Percentiles rank a stretch among this genome's conserved stretches.
phyloP scores from a whole-genome alignment of 1,140 invertebrate species.

The Zaprionus gabonicus region DNA sequence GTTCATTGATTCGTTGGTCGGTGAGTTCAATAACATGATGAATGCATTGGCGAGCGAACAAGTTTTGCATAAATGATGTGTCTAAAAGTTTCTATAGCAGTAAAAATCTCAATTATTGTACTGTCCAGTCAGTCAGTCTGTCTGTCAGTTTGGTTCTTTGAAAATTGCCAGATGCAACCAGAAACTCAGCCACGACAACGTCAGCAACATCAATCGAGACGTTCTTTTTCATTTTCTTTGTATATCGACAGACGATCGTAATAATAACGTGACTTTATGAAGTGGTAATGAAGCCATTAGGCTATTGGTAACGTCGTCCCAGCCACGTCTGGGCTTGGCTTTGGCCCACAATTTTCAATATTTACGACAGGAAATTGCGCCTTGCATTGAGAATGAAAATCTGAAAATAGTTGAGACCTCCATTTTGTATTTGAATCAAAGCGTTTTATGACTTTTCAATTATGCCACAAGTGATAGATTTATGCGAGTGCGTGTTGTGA shows the following conservation, averaged over 20 bases:
- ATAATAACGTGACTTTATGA: constrained; percentile 81
- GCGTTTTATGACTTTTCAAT: constrained; percentile 66
- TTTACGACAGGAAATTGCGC: constrained; percentile 80
- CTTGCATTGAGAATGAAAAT: constrained; percentile 67
- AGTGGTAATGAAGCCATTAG: constrained; percentile 81
- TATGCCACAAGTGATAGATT: constrained; percentile 67
- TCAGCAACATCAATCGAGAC: not conserved
- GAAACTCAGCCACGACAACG: constrained; percentile 11
- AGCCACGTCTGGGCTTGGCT: constrained; percentile 39
- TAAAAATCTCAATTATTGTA: constrained; percentile 68
- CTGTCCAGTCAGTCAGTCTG: constrained; percentile 29
- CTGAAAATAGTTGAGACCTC: constrained; percentile 19
- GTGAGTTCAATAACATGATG: constrained; percentile 72
- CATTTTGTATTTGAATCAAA: constrained; percentile 48
- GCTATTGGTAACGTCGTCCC: constrained; percentile 42
- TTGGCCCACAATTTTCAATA: constrained; percentile 74
- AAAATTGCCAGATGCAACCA: constrained; percentile 58
- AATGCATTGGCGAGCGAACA: constrained; percentile 67
- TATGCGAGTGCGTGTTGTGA: constrained; percentile 64
- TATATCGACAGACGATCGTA: constrained; percentile 57
- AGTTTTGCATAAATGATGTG: constrained; percentile 78
- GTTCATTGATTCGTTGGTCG: constrained; percentile 33
- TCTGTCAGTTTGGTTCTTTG: constrained; percentile 53
- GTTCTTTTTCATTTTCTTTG: not conserved
- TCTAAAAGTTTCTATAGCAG: constrained; percentile 62